These are phyloP conservation scores for Antheraea mylitta DNA, from an alignment of 1,140 invertebrate species.

Conservation along the genomic window DNA sequence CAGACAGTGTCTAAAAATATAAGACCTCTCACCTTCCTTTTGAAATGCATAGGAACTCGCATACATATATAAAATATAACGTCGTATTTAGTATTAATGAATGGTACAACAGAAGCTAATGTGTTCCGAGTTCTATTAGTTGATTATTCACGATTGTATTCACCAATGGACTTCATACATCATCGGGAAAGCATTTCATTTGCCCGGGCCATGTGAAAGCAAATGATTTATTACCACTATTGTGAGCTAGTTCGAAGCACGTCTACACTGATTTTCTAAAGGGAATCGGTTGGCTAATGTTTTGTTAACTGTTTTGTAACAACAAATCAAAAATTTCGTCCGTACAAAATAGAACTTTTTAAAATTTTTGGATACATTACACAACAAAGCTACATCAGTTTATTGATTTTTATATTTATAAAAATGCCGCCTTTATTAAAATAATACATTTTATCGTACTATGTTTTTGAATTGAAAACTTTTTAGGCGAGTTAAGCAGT, in stretches of 20 bases:
- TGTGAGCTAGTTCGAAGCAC: background rate
- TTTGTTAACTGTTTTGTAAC: background rate
- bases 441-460: no score
- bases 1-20: no score
- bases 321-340: background rate
- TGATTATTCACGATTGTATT: conserved; percentile 4
- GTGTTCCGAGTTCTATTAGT: background rate
- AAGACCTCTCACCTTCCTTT: no score
- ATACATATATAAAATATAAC: no score
- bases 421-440: no score
- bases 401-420: no score
- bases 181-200: background rate
- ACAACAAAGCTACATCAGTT: no score
- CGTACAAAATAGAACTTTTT: background rate
- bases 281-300: background rate
- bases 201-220: background rate
- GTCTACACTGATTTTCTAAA: background rate
- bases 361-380: no score
- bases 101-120: background rate
- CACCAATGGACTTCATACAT: conserved; percentile 1
- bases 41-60: no score
- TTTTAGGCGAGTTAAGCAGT: no score
- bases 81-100: background rate
- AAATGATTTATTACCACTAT: conserved; percentile 9
- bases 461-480: no score